Conservation (phyloP, 2,113 vertebrate genomes). For the Plotosus lineatus region DNA sequence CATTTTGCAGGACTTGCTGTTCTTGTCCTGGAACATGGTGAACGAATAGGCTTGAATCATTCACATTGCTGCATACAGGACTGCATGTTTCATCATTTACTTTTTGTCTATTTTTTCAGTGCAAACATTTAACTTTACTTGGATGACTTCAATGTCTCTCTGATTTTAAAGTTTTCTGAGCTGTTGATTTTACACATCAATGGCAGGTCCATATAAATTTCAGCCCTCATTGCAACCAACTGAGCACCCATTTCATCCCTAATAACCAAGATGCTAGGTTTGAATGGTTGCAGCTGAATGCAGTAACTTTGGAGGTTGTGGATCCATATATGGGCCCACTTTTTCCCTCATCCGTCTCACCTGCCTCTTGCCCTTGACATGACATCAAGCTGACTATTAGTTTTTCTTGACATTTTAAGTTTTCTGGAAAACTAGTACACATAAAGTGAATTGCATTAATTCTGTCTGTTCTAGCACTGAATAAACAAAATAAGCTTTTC, state of each 20-base stretch:
- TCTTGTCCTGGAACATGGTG: neutral
- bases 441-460: no score
- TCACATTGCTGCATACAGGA: neutral
- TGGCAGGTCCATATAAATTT: slow-evolving; percentile 8
- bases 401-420: no score
- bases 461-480: no score
- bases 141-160: slow-evolving; percentile 34
- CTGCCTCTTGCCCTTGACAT: no score
- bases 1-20: neutral
- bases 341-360: no score
- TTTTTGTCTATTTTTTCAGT: slow-evolving; percentile 5
- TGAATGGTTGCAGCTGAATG: neutral
- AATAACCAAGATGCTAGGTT: slow-evolving; percentile 4
- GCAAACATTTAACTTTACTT: slow-evolving; percentile 1
- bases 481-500: no score
- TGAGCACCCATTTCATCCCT: slow-evolving; percentile 20
- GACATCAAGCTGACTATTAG: no score
- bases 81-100: neutral
- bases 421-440: no score
- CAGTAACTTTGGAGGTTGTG: slow-evolving; percentile 9
- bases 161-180: slow-evolving; percentile 35
- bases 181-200: neutral
- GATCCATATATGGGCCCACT: slow-evolving; percentile 26
- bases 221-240: slow-evolving; percentile 29
- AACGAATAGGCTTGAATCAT: neutral